Percentiles rank a stretch among this genome's conserved stretches.
Evolutionary conservation across 2,113 vertebrate species (phyloP).

Genomic region (Gallinago paraguaiae): DNA sequence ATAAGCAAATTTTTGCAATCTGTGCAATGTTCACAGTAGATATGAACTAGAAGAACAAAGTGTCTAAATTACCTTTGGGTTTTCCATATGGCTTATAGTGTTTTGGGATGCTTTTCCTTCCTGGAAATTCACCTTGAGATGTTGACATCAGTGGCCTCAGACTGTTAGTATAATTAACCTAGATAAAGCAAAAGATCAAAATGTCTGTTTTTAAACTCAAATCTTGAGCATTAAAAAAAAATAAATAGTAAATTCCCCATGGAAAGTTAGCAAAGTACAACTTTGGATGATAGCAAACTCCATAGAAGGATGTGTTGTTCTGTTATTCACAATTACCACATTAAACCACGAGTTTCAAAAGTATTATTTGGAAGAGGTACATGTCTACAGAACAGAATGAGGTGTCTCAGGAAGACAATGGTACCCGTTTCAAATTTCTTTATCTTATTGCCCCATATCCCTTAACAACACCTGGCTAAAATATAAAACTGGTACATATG

Average conservation of each 20-base stretch:
- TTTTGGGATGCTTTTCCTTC: background rate
- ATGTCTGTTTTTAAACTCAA: background rate
- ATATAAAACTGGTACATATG: background rate
- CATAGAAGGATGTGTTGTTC: background rate
- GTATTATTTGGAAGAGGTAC: background rate
- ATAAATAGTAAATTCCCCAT: background rate
- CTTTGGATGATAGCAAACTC: background rate
- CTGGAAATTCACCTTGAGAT: conserved; percentile 16
- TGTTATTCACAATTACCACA: background rate
- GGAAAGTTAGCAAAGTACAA: background rate
- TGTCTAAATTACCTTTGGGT: background rate
- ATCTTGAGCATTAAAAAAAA: background rate
- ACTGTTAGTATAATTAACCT: conserved; percentile 31
- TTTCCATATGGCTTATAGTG: background rate
- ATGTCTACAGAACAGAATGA: background rate
- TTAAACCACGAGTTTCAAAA: background rate
- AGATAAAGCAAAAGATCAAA: background rate
- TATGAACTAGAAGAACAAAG: background rate
- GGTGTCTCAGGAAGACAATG: background rate
- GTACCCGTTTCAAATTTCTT: background rate
- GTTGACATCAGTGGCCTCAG: background rate
- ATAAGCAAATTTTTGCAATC: background rate
- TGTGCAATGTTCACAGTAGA: background rate
- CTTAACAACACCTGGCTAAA: background rate
- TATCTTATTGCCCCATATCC: background rate